Percentiles rank a stretch among this genome's conserved stretches.
phyloP scores from a whole-genome alignment of 2,797 vertebrate species.

The Agapornis canus region DNA sequence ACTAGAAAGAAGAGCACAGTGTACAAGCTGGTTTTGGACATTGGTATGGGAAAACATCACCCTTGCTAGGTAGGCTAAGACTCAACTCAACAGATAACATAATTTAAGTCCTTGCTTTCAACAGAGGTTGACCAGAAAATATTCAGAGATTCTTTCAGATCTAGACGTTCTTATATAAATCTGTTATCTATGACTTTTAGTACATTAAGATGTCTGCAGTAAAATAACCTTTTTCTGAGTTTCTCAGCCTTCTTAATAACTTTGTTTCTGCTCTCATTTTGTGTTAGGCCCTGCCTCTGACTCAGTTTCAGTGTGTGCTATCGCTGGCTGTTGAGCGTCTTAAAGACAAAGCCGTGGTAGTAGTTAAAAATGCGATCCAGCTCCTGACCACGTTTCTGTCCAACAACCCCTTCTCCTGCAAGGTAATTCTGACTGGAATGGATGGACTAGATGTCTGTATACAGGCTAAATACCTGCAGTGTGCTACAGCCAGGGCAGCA shows the following conservation, averaged over 20 bases:
- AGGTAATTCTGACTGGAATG: slow-evolving; percentile 75
- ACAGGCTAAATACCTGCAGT: not conserved
- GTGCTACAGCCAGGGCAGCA: not conserved
- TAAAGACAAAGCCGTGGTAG: slow-evolving; percentile 91
- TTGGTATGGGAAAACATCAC: not conserved
- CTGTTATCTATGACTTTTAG: not conserved
- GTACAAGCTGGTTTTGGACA: not conserved
- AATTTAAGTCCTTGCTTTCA: not conserved
- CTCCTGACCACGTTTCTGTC: slow-evolving; percentile 92
- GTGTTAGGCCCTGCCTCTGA: slow-evolving; percentile 87
- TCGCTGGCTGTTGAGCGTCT: slow-evolving; percentile 88
- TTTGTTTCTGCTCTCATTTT: not conserved
- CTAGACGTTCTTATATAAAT: not conserved
- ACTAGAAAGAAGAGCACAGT: not conserved
- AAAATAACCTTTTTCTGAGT: not conserved
- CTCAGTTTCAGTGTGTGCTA: slow-evolving; percentile 88
- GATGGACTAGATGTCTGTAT: not conserved
- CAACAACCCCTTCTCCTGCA: slow-evolving; percentile 97
- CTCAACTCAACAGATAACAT: not conserved
- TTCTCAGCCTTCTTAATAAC: not conserved
- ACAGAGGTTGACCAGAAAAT: not conserved
- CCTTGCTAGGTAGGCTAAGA: not conserved
- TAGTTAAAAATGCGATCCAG: slow-evolving; percentile 93
- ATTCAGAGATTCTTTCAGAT: not conserved
- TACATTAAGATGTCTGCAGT: not conserved